Evolutionary conservation across 2,888 invertebrate species (phyloP).

Genomic region (Metacarcinus magister): DNA sequence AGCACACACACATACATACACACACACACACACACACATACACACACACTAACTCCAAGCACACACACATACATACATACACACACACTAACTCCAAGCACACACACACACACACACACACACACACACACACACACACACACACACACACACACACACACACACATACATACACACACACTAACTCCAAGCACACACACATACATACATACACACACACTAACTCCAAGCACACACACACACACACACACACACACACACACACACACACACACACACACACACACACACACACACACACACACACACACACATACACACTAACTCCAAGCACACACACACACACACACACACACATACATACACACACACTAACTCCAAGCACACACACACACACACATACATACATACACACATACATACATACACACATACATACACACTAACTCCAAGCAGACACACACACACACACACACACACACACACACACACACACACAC

Average conservation of each 20-base stretch:
- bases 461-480: conserved; percentile 26
- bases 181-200: background rate
- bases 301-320: too few species aligned
- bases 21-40: background rate
- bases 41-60: background rate
- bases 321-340: background rate
- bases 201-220: background rate
- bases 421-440: conserved; percentile 26
- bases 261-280: background rate
- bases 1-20: too few species aligned
- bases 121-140: conserved; percentile 21
- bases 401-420: background rate
- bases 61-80: background rate
- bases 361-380: background rate
- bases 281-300: too few species aligned
- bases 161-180: background rate
- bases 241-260: background rate
- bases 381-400: conserved; percentile 8
- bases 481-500: conserved; percentile 26
- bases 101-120: conserved; percentile 26
- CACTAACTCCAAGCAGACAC: background rate
- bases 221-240: conserved; percentile 5
- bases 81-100: too few species aligned
- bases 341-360: conserved; percentile 11
- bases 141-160: conserved; percentile 10